Conservation (phyloP, 2,797 vertebrate genomes). For the Picus viridis region DNA sequence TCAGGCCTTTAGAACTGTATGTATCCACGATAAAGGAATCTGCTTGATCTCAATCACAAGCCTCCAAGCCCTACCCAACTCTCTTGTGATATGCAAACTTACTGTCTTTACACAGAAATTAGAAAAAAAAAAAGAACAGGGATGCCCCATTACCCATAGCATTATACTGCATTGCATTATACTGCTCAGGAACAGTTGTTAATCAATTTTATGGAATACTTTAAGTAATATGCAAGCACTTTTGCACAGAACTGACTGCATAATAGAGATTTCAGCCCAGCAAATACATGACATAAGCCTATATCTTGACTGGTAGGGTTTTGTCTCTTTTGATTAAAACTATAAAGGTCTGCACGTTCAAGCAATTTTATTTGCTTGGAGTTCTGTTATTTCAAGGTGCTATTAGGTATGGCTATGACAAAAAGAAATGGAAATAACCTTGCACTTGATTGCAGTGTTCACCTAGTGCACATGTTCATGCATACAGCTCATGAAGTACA, state of each 20-base stretch:
- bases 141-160: conserved; percentile 30
- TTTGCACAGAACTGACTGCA: conserved; percentile 1
- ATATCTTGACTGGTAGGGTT: conserved; percentile 12
- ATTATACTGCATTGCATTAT: conserved; percentile 28
- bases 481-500: not conserved
- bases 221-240: conserved; percentile 61
- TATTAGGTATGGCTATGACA: not conserved
- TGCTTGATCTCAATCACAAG: conserved; percentile 55
- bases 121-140: not conserved
- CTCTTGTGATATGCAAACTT: conserved; percentile 51
- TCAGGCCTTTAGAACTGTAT: conserved; percentile 56
- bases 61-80: not conserved
- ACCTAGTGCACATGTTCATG: not conserved
- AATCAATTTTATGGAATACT: conserved; percentile 60
- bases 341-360: not conserved
- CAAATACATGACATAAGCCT: conserved; percentile 37
- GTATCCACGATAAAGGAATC: conserved; percentile 63
- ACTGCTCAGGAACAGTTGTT: conserved; percentile 35
- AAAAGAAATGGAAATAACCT: not conserved
- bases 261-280: conserved; percentile 34
- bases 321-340: conserved; percentile 28
- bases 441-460: not conserved
- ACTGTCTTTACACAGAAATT: conserved; percentile 45
- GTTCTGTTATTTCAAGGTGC: not conserved
- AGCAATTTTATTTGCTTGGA: conserved; percentile 21